Base-by-base conservation (phyloP, 2,113 vertebrate species). In the Leptocoma aspasia region DNA sequence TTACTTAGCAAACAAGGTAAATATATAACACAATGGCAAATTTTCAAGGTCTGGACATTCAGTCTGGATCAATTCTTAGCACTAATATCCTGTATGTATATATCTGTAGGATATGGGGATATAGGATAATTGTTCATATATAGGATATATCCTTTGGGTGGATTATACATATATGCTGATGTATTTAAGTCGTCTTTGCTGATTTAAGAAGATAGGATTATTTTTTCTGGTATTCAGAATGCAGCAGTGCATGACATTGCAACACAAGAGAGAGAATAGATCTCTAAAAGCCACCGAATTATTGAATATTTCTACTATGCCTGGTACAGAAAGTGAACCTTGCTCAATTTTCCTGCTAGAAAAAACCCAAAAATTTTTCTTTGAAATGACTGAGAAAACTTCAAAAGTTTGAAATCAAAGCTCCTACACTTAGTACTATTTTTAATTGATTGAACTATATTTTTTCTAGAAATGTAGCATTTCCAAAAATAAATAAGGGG, bases 401-500 rank as follows among this genome's bases (percentile, higher is more conserved):
- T 70, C 45, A 92, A 33, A 94, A 90, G 27, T 57, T 64, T 84
- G 23, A 77, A 82, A 82, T 41, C 44, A 52, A 83, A 68, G 26
- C 42, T 81, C 10, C 37, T 89, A 85, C 52, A 59, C 47, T 86
- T 85, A 76, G 19, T 66, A 37, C 22, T 79, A 60, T 80, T 94
- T 93, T 89, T 69, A 92, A 77, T 84, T 90, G 47, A 78, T 61
- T 30, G 42, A 86, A 68, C 11, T 94, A 81, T 56, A 72, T 70
- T 90, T 92, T 92, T 90, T 96, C 24, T 82, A 84, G 47, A 89
- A 90, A 72, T 28, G 45, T 78, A 81, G 22, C 76, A 85, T 92
- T 89, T 96, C 72, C 82, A 92, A 91, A 92, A 88, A 93, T 85
- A 91, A 87, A 93, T 89, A 73, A 50, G 60, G 65, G 11, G 27